These are phyloP conservation scores for Anniella stebbinsi DNA, from an alignment of 2,797 vertebrate species.

Conservation along the genomic window DNA sequence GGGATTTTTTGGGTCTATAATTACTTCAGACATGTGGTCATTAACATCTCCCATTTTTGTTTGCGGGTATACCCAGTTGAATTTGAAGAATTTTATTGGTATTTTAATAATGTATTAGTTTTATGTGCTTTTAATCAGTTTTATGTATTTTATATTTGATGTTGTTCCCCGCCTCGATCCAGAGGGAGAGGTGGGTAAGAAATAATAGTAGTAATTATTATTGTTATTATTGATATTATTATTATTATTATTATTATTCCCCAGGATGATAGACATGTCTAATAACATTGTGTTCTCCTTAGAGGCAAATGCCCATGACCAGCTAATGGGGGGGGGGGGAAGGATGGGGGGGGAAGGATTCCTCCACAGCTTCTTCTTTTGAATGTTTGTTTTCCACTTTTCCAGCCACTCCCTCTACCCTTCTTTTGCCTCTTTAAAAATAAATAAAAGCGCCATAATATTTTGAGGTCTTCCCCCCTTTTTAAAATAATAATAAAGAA, in stretches of 20 bases:
- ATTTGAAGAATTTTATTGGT: too few relatives aligned
- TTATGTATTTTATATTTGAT: too few relatives aligned
- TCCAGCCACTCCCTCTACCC: background rate
- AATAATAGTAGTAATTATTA: too few relatives aligned
- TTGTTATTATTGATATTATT: too few relatives aligned
- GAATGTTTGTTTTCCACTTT: constrained; percentile 12
- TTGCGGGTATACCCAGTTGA: constrained; percentile 18
- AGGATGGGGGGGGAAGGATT: too few relatives aligned
- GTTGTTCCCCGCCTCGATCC: too few relatives aligned
- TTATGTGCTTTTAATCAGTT: too few relatives aligned
- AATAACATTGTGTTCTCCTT: background rate
- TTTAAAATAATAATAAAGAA: background rate
- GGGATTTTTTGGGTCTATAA: background rate
- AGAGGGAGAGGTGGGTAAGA: too few relatives aligned
- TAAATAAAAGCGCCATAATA: background rate
- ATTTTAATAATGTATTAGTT: too few relatives aligned
- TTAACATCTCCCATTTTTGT: background rate
- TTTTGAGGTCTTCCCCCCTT: constrained; percentile 29
- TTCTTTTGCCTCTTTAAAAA: constrained; percentile 34
- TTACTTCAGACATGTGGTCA: background rate
- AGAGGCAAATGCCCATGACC: background rate
- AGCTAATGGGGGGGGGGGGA: too few relatives aligned
- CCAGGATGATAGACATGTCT: background rate
- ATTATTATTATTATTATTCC: too few relatives aligned
- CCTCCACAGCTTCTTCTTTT: background rate